Evolutionary conservation across 2,113 vertebrate species (phyloP), one percentile per base, ranked within the genome.

Genomic region (Gasterosteus nipponicus): DNA sequence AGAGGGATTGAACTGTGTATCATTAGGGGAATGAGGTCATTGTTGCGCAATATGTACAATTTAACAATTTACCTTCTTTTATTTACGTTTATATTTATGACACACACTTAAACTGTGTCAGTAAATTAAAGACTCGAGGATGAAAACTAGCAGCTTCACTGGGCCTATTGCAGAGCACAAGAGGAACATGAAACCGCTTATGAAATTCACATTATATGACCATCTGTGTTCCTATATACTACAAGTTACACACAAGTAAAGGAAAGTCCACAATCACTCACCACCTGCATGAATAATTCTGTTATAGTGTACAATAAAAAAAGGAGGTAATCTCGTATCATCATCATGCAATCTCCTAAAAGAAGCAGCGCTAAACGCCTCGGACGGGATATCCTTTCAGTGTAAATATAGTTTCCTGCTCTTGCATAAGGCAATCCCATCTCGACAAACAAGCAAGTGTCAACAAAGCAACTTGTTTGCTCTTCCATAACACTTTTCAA

Each of bases 391-490:
- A 22, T 41, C 46, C 2, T 72, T 29, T 0, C 1, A 42, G 53
- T 64, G 51, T 60, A 69, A 35, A 22, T 69, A 42, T 70, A 47
- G 51, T 69, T 57, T 3, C 61, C 33, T 47, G 71, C 49, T 82
- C 42, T 42, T 58, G 60, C 41, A 67, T 64, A 79, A 68, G 67
- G 11, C 44, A 79, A 33, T 67, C 54, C 60, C 41, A 73, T 81
- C 69, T 63, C 15, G 39, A 79, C 70, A 87, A 90, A 86, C 77
- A 86, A 76, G 46, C 49, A 56, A 65, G 74, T 38, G 64, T 73
- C 70, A 85, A 87, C 86, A 83, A 83, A 77, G 69, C 72, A 85
- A 72, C 73, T 61, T 85, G 85, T 89, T 90, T 86, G 80, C 46
- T 82, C 73, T 69, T 77, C 81, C 29, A 7, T 53, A 77, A 73